phyloP scores from a whole-genome alignment of 1,140 invertebrate genomes.

The Lepidotrigona ventralis region DNA sequence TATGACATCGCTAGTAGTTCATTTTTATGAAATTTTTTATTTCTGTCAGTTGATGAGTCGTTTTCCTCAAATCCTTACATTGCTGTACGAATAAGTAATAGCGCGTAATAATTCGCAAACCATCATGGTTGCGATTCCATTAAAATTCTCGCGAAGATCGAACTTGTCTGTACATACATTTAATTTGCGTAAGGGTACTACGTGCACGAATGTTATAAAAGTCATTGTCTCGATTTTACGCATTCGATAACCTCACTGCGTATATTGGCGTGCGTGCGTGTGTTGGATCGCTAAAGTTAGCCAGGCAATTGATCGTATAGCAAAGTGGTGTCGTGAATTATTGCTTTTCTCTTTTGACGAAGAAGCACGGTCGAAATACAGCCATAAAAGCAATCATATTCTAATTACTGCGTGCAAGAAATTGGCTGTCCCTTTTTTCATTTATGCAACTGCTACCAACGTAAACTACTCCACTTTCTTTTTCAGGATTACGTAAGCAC shows the following conservation, averaged over 20 bases:
- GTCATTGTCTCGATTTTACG: neutral
- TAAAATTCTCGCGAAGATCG: neutral
- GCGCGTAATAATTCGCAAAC: neutral
- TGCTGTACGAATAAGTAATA: neutral
- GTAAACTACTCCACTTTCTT: neutral
- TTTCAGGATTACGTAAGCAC: too few species aligned
- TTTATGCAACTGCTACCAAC: neutral
- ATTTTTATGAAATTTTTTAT: slow-evolving; percentile 25
- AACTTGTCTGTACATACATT: neutral
- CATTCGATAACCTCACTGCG: neutral
- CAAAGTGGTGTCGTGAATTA: accelerated
- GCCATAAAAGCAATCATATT: slow-evolving; percentile 43
- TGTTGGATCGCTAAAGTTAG: too few species aligned
- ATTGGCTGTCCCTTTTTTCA: slow-evolving; percentile 3
- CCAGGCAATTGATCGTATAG: neutral
- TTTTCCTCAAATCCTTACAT: neutral
- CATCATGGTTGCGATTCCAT: neutral
- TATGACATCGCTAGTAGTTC: slow-evolving; percentile 39
- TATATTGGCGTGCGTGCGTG: too few species aligned
- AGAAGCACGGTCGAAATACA: neutral
- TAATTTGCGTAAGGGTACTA: neutral
- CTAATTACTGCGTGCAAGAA: slow-evolving; percentile 14
- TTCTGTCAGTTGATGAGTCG: neutral
- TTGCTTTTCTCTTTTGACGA: neutral
- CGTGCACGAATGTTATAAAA: too few species aligned